These are phyloP conservation scores for Carposina sasakii DNA, from an alignment of 1,140 invertebrate genomes.

Conservation along the genomic window DNA sequence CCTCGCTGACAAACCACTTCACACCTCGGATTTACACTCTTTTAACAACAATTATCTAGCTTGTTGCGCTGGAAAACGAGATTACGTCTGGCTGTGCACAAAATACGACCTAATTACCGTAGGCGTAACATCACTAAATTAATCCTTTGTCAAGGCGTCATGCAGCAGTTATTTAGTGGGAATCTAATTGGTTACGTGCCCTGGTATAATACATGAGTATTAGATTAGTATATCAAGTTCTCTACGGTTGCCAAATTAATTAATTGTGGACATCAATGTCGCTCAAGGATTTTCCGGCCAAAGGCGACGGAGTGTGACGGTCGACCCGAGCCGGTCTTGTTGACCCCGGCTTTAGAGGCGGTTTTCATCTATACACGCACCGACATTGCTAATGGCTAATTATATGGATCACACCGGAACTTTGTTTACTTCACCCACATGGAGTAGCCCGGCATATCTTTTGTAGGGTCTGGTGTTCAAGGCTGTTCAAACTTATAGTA, in stretches of 20 bases:
- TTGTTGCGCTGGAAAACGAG: slow-evolving; percentile 36
- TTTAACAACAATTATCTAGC: slow-evolving; percentile 45
- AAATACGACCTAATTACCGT: slow-evolving; percentile 16
- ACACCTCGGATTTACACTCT: slow-evolving; percentile 37
- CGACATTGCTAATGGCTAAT: slow-evolving; percentile 20
- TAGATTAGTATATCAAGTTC: slow-evolving; percentile 4
- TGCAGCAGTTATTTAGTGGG: too few relatives aligned
- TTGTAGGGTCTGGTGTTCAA: too few relatives aligned
- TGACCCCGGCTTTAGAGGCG: slow-evolving; percentile 13
- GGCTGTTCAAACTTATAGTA: too few relatives aligned
- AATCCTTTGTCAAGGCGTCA: too few relatives aligned
- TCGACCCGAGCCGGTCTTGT: slow-evolving; percentile 11
- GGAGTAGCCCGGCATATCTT: too few relatives aligned
- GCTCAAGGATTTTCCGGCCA: slow-evolving; percentile 39
- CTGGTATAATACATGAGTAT: neutral
- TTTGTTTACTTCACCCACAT: too few relatives aligned
- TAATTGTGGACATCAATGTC: slow-evolving; percentile 33
- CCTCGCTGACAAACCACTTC: slow-evolving; percentile 37
- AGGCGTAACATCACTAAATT: too few relatives aligned
- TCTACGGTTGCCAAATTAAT: slow-evolving; percentile 32
- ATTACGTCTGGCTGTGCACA: slow-evolving; percentile 13
- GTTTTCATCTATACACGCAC: neutral
- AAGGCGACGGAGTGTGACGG: slow-evolving; percentile 31
- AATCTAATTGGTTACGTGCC: too few relatives aligned
- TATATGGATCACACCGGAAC: slow-evolving; percentile 51